Percentiles rank a stretch among this genome's conserved stretches.
These are phyloP conservation scores for Drosophila orena DNA, from an alignment of 1,140 invertebrate species.

Conservation along the genomic window DNA sequence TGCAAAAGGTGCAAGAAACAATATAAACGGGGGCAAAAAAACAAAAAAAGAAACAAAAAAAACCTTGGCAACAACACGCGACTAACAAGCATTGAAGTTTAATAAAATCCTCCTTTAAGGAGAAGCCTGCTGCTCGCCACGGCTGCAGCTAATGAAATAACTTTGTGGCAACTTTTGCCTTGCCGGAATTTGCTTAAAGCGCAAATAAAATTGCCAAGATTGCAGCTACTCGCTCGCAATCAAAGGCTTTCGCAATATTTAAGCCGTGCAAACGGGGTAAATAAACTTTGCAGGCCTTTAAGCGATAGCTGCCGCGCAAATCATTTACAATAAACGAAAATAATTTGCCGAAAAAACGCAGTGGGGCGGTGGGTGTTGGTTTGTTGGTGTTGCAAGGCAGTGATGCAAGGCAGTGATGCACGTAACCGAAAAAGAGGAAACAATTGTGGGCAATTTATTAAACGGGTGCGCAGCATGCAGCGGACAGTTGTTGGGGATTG, in stretches of 20 bases:
- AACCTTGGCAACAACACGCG: conserved; percentile 40
- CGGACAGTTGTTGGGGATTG: conserved; percentile 23
- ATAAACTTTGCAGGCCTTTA: conserved; percentile 34
- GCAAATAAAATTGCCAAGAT: conserved; percentile 58
- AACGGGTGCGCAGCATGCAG: conserved; percentile 36
- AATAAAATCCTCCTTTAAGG: conserved; percentile 53
- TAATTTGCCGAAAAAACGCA: conserved; percentile 48
- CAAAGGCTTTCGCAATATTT: conserved; percentile 35
- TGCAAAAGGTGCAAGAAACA: conserved; percentile 48
- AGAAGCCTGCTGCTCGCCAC: conserved; percentile 3
- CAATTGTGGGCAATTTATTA: conserved; percentile 47
- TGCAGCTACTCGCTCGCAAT: conserved; percentile 34
- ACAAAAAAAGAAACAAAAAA: neutral
- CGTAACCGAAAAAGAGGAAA: conserved; percentile 40
- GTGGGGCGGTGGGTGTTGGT: neutral
- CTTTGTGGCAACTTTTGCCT: conserved; percentile 60
- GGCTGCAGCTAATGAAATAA: conserved; percentile 58
- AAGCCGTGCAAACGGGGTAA: conserved; percentile 17
- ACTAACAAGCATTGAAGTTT: conserved; percentile 61
- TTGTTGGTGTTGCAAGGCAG: conserved; percentile 11
- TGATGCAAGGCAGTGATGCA: conserved; percentile 44
- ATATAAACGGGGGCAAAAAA: conserved; percentile 30
- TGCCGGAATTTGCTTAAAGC: conserved; percentile 57
- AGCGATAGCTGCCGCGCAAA: conserved; percentile 20
- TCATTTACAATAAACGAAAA: conserved; percentile 52